These are phyloP conservation scores for Pungitius pungitius DNA, from an alignment of 2,113 vertebrate genomes.

Conservation along the genomic window DNA sequence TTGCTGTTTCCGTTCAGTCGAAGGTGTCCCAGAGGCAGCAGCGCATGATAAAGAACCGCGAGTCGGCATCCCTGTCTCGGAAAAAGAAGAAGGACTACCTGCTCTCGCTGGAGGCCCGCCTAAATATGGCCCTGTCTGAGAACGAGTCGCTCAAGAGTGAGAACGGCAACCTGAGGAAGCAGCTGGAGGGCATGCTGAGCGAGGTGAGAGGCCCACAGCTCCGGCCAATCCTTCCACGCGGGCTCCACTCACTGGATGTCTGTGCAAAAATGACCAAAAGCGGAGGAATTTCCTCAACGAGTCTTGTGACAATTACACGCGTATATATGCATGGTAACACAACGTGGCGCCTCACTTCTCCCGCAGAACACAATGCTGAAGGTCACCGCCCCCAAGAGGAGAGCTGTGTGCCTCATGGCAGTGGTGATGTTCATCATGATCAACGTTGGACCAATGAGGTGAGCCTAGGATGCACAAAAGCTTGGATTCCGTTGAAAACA, in stretches of 20 bases:
- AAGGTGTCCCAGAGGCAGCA: slow-evolving; percentile 88
- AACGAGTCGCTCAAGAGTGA: slow-evolving; percentile 91
- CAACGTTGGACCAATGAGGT: slow-evolving; percentile 88
- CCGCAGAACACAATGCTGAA: slow-evolving; percentile 88
- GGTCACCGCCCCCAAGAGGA: slow-evolving; percentile 87
- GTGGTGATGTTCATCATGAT: slow-evolving; percentile 87
- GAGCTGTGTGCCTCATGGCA: slow-evolving; percentile 90
- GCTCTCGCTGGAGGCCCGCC: slow-evolving; percentile 86
- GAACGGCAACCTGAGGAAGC: slow-evolving; percentile 89
- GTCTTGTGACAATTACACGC: background rate
- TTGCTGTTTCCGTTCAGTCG: slow-evolving; percentile 70
- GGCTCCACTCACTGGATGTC: background rate
- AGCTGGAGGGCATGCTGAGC: slow-evolving; percentile 87
- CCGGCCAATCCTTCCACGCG: background rate
- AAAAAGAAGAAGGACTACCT: slow-evolving; percentile 97
- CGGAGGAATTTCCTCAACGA: background rate
- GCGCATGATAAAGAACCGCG: slow-evolving; percentile 96
- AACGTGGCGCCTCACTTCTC: background rate
- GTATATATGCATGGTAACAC: too few relatives aligned
- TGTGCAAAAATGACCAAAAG: background rate
- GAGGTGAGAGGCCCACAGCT: slow-evolving; percentile 82
- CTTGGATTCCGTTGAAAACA: slow-evolving; percentile 14
- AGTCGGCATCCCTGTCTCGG: slow-evolving; percentile 93
- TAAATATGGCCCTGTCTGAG: slow-evolving; percentile 88
- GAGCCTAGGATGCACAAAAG: slow-evolving; percentile 45